Evolutionary conservation across 2,888 invertebrate species (phyloP), one percentile per base, ranked within the genome.

Genomic region (Drosophila villosipedis): DNA sequence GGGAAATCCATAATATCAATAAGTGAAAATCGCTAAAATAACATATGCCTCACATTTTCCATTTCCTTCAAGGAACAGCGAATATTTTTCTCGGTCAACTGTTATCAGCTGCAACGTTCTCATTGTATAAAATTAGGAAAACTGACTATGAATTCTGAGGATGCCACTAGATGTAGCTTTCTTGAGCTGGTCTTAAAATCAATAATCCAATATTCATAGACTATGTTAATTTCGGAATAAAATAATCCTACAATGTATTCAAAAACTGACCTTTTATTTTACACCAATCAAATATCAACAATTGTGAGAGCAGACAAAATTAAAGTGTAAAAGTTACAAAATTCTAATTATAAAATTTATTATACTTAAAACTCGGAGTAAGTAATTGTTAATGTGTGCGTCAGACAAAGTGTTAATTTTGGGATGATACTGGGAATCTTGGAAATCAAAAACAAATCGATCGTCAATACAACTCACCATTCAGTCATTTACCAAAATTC

Each of bases 121-220:
- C 1, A 7, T 37, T n/a, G n/a, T n/a, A n/a, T n/a, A n/a, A 6
- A 37, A 37, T 19, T 3, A 19, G 6, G 1, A 9, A 16, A 28
- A 28, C 50, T 19, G 5, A 4, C 49, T 49, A 39, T 35, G 37
- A n/a, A 33, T 43, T 28, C 54, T 64, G 55, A 41, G 52, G 39
- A 25, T 61, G 49, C 33, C 41, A 43, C 31, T 68, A 31, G 57
- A 16, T 68, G 47, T 61, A 60, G 53, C 61, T 64, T 67, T 67
- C 60, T 76, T 60, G 10, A 57, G 57, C 62, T 57, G 55, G 30
- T 59, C 61, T 55, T n/a, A 37, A 74, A 66, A 63, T 41, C 39
- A 53, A 53, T 68, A 67, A 73, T 67, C 58, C 67, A 55, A 73
- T 74, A 62, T 60, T 64, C 63, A 64, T 60, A 72, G 22, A 19